Base-by-base conservation (phyloP, 1,140 invertebrate species). In the Pygmarrhopalites habei region DNA sequence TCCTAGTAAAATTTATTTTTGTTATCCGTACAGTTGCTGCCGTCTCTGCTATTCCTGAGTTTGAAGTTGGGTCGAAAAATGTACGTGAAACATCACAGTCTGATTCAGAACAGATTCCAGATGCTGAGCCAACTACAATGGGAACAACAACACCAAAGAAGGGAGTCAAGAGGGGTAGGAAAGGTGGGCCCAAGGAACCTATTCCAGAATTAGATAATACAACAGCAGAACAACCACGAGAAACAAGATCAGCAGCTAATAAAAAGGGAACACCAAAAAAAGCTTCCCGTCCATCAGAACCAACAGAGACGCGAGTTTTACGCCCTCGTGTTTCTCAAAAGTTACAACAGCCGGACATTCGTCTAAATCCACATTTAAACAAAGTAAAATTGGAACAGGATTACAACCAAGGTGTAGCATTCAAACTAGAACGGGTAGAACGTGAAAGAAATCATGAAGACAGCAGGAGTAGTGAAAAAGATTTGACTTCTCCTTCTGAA, bases 331-430 rank as follows among this genome's bases (percentile, higher is more conserved):
- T 1, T 2, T 7, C 10, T 2, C 0, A 0, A 29, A 30, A 28
- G 44, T n/a, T 0, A 30, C 12, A 51, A 60, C 19, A 35, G 19
- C 44, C 44, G 19, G n/a, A 29, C 28, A 39, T 60, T 15, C 51
- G 26, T 1, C 49, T 65, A 0, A 61, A 65, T 26, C 21, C 49
- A 10, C 44, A 29, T 26, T 32, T 65, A 4, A 28, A 41, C 3
- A 65, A 65, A 58, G 47, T 65, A 2, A 61, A 65, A 29, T 12
- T 65, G 2, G 64, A 65, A 28, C n/a, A 26, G 1, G 58, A 65
- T 44, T 58, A 17, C 41, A 23, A 2, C 4, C 25, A 28, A 58
- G 5, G 14, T 2, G 29, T 49, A 2, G 56, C 5, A 35, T 5
- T 35, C 5, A 35, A 35, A 35, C 5, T 35, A 35, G 32, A 35